Evolutionary conservation across 2,888 invertebrate genomes (phyloP).

Genomic region (Coelopa pilipes): DNA sequence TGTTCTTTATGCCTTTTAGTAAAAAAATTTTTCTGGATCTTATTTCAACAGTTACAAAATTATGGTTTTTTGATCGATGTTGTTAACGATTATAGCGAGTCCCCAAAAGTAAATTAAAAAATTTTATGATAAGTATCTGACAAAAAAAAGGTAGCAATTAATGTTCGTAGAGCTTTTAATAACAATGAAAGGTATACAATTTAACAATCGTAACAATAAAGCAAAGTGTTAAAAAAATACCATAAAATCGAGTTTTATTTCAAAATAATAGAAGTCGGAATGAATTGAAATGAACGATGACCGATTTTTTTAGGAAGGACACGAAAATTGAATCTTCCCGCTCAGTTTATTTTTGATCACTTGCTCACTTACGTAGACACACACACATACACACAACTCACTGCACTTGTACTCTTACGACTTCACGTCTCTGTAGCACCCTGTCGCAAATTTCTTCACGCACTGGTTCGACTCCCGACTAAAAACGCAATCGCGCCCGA

Average conservation of each 20-base stretch:
- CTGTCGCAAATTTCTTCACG: too few relatives aligned
- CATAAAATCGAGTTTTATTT: slow-evolving; percentile 19
- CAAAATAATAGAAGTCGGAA: slow-evolving; percentile 13
- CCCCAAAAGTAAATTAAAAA: slow-evolving; percentile 33
- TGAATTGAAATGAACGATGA: background rate
- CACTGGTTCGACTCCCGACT: too few relatives aligned
- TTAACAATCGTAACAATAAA: slow-evolving; percentile 15
- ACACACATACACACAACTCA: too few relatives aligned
- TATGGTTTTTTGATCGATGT: background rate
- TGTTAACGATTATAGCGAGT: slow-evolving; percentile 29
- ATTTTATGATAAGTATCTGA: slow-evolving; percentile 24
- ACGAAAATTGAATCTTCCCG: too few relatives aligned
- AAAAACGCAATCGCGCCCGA: too few relatives aligned
- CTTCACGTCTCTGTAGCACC: too few relatives aligned
- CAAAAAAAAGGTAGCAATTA: slow-evolving; percentile 55
- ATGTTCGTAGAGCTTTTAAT: slow-evolving; percentile 57
- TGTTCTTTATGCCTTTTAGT: too few relatives aligned
- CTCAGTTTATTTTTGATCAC: too few relatives aligned
- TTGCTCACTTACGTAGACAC: too few relatives aligned
- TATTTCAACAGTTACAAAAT: background rate
- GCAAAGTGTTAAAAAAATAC: slow-evolving; percentile 17
- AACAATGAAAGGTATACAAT: slow-evolving; percentile 11
- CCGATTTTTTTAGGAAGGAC: too few relatives aligned
- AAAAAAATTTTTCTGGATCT: too few relatives aligned
- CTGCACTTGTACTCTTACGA: too few relatives aligned